Evolutionary conservation across 2,888 invertebrate species (phyloP).

Genomic region (Crossocerus cetratus): DNA sequence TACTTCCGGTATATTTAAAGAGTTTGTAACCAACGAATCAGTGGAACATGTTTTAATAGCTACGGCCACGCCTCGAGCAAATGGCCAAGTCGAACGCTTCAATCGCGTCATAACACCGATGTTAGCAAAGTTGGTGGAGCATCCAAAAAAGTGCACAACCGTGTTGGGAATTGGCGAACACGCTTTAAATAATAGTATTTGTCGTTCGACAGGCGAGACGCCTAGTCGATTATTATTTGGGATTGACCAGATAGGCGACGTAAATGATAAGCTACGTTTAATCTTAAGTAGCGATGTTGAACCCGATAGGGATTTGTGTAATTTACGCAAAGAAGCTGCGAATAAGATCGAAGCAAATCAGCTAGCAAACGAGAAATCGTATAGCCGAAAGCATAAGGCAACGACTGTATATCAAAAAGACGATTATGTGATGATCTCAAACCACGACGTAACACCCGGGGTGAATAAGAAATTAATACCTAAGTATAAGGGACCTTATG

Average conservation of each 20-base stretch:
- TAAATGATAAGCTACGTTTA: constrained; percentile 12
- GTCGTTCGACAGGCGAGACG: constrained; percentile 19
- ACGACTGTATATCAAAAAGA: constrained; percentile 10
- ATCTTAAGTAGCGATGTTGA: neutral
- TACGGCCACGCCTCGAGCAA: constrained; percentile 16
- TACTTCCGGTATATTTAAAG: constrained; percentile 19
- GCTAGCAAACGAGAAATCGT: constrained; percentile 10
- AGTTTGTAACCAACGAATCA: constrained; percentile 9
- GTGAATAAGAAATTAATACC: constrained; percentile 21
- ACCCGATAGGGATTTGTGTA: neutral
- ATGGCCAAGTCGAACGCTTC: constrained; percentile 20
- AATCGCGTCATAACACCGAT: constrained; percentile 24
- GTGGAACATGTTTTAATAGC: constrained; percentile 26
- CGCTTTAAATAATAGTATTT: constrained; percentile 25
- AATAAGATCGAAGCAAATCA: neutral
- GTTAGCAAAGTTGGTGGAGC: constrained; percentile 21
- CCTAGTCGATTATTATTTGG: constrained; percentile 25
- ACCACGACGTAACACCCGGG: constrained; percentile 13
- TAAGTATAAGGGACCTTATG: constrained; percentile 20
- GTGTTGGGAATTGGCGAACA: constrained; percentile 10
- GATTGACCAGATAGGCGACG: constrained; percentile 8
- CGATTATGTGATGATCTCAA: constrained; percentile 18
- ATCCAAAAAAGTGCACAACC: neutral
- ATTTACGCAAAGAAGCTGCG: neutral
- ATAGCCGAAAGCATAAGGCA: constrained; percentile 7